These are phyloP conservation scores for Phengaris alcon DNA, from an alignment of 2,888 invertebrate genomes.

Conservation along the genomic window DNA sequence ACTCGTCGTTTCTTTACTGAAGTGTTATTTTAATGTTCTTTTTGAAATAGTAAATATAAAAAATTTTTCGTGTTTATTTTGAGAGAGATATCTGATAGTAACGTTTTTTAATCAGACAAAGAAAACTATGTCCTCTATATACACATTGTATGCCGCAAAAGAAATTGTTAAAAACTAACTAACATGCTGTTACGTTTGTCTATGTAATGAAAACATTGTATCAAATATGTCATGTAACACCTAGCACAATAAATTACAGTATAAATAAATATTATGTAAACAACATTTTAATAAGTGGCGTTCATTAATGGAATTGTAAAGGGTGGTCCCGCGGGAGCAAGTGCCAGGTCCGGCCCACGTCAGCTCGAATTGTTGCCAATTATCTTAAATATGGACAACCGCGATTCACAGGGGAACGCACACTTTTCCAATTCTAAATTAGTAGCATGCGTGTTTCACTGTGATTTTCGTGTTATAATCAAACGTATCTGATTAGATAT, in stretches of 20 bases:
- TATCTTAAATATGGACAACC: slow-evolving; percentile 78
- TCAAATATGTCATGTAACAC: not conserved
- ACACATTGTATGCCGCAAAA: no score
- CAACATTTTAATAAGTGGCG: slow-evolving; percentile 72
- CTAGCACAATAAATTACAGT: slow-evolving; percentile 5
- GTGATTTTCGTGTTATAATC: not conserved
- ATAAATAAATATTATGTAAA: slow-evolving; percentile 41
- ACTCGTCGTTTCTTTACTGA: not conserved
- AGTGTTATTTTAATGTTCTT: not conserved
- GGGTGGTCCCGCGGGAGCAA: slow-evolving; percentile 65
- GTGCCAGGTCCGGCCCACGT: slow-evolving; percentile 73
- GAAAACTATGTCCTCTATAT: no score
- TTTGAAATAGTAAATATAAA: not conserved
- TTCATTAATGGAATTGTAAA: slow-evolving; percentile 77
- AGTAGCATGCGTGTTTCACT: slow-evolving; percentile 57
- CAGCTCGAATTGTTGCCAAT: slow-evolving; percentile 76
- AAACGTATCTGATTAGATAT: no score
- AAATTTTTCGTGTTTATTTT: no score
- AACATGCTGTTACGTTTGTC: no score
- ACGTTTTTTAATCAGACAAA: no score
- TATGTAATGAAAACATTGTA: not conserved
- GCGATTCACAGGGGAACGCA: slow-evolving; percentile 70
- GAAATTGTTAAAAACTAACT: no score
- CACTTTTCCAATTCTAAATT: slow-evolving; percentile 72
- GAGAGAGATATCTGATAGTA: no score